Conservation (phyloP, 2,113 vertebrate genomes). For the Centrocercus urophasianus region DNA sequence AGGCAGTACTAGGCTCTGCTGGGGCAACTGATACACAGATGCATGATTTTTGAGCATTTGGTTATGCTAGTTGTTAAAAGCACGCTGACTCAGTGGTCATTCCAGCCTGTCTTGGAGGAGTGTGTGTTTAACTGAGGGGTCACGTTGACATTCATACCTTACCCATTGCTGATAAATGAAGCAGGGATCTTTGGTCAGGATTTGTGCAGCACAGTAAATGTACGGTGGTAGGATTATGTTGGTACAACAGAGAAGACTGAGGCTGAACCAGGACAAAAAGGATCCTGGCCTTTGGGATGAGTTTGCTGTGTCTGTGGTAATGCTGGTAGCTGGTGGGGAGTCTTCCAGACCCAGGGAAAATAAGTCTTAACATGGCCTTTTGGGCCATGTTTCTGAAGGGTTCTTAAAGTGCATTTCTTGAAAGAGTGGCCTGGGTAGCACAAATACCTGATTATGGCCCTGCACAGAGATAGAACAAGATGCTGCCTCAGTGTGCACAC, state of each 20-base stretch:
- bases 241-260: background rate
- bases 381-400: background rate
- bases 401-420: background rate
- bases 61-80: background rate
- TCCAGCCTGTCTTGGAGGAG: background rate
- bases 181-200: background rate
- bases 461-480: background rate
- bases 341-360: background rate
- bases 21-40: background rate
- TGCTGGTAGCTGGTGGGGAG: background rate
- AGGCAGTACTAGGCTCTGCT: background rate
- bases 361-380: background rate
- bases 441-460: background rate
- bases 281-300: background rate
- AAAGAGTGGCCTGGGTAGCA: background rate
- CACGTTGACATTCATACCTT: background rate
- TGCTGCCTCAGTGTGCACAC: too few relatives aligned
- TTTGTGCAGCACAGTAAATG: background rate
- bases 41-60: background rate
- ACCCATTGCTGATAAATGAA: background rate
- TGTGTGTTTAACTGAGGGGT: background rate
- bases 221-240: background rate
- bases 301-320: background rate
- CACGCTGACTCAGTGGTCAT: background rate
- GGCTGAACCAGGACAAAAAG: background rate